Conservation (phyloP, 2,888 invertebrate species). For the Eueremaeus valkanovi region DNA sequence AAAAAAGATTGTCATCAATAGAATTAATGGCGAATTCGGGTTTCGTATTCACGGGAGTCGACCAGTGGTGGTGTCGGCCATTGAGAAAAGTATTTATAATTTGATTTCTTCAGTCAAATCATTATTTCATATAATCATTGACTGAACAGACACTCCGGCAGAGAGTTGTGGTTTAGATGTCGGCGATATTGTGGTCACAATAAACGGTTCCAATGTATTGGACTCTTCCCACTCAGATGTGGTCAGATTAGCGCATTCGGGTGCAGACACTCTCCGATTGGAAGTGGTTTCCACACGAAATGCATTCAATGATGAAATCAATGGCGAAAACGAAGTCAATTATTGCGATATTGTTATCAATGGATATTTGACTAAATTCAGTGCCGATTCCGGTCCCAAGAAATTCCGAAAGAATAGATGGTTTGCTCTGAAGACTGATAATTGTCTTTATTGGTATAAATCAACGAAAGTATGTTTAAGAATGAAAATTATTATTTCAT, state of each 20-base stretch:
- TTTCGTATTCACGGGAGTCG: slow-evolving; percentile 92
- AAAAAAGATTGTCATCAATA: slow-evolving; percentile 75
- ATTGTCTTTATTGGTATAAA: slow-evolving; percentile 92
- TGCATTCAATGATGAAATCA: neutral
- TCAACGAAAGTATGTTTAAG: slow-evolving; percentile 68
- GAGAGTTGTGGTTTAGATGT: slow-evolving; percentile 86
- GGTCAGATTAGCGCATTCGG: slow-evolving; percentile 82
- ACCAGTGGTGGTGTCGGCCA: slow-evolving; percentile 92
- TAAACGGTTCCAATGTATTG: slow-evolving; percentile 83
- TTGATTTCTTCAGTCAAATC: neutral
- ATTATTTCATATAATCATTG: too few species aligned
- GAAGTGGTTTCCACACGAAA: slow-evolving; percentile 36
- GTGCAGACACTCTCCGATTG: slow-evolving; percentile 50
- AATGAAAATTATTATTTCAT: neutral
- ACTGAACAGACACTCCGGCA: slow-evolving; percentile 69
- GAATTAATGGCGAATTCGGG: slow-evolving; percentile 80
- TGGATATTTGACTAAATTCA: slow-evolving; percentile 37
- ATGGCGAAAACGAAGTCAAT: neutral
- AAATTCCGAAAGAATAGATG: slow-evolving; percentile 74
- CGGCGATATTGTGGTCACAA: slow-evolving; percentile 86
- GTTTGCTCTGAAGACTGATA: slow-evolving; percentile 85
- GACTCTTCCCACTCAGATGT: slow-evolving; percentile 91
- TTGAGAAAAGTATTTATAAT: slow-evolving; percentile 69
- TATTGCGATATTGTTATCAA: slow-evolving; percentile 28
- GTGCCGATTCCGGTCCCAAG: neutral